phyloP scores from a whole-genome alignment of 2,888 invertebrate genomes.

The Patella pellucida region DNA sequence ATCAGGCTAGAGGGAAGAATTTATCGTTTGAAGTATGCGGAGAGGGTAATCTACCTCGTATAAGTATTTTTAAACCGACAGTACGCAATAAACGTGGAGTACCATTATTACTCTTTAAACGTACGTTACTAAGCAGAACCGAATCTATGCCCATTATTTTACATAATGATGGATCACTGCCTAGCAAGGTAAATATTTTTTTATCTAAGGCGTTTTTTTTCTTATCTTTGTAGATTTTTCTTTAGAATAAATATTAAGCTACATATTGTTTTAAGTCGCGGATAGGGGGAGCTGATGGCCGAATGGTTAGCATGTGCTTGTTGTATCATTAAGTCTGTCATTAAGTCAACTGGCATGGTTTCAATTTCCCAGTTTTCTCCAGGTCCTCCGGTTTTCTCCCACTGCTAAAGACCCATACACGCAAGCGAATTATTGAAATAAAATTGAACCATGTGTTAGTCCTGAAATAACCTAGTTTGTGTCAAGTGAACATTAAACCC shows the following conservation, averaged over 20 bases:
- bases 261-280: background rate
- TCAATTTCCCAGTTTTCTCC: too few relatives aligned
- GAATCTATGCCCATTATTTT: constrained; percentile 65
- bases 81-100: constrained; percentile 70
- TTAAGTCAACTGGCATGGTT: too few relatives aligned
- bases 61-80: constrained; percentile 65
- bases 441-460: too few relatives aligned
- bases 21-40: constrained; percentile 69
- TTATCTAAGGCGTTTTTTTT: background rate
- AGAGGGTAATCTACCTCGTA: constrained; percentile 70
- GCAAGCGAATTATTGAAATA: too few relatives aligned
- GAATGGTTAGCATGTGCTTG: too few relatives aligned
- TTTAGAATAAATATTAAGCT: too few relatives aligned
- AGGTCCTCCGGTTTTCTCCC: too few relatives aligned
- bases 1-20: constrained; percentile 63
- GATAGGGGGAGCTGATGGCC: background rate
- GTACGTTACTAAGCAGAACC: constrained; percentile 60
- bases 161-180: constrained; percentile 69
- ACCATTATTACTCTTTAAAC: constrained; percentile 68
- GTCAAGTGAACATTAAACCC: too few relatives aligned
- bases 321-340: too few relatives aligned
- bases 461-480: background rate
- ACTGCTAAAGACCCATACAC: too few relatives aligned
- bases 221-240: too few relatives aligned
- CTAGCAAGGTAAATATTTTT: constrained; percentile 65